Evolutionary conservation across 2,797 vertebrate species (phyloP), one percentile per base, ranked within the genome.

Genomic region (Vireo griseus): DNA sequence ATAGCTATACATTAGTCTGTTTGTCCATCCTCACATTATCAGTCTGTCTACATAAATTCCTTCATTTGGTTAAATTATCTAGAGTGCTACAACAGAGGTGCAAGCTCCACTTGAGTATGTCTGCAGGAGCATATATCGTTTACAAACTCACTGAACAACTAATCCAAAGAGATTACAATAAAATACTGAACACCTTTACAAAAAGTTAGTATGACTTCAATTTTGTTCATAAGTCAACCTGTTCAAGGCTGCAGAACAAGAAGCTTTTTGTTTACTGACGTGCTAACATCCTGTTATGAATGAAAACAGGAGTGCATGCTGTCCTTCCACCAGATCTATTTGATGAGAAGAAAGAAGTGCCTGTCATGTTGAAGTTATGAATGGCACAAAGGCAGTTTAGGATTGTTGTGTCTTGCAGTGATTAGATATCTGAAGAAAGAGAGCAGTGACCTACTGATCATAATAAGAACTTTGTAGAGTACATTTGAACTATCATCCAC

Each of bases 191-290:
- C 9, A 51, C 4, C 14, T 59, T 76, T 13, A 33, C 16, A 62
- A 42, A 39, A 66, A 6, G 5, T 59, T 52, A 63, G 16, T 10
- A 40, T 5, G 11, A 22, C 48, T 88, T 57, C 45, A 50, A 48
- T 74, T 82, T 52, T 71, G 29, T 45, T 74, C 61, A 59, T 20
- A 71, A 86, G 67, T 16, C 12, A 37, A 77, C 17, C 40, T 69
- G 67, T 51, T 61, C 26, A 80, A 86, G 42, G 40, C 52, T 73
- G 48, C 57, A 88, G 37, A 91, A 89, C n/a, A 89, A 82, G 42
- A 15, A 61, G 26, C 6, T 55, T 94, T 91, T 82, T 83, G 40
- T 47, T 67, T 62, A 86, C n/a, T 22, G 25, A 58, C 0, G 0
- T 40, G 52, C 39, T 65, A 78, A 82, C 42, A 69, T 68, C 63